Evolutionary conservation across 2,113 vertebrate genomes (phyloP).

Genomic region (Salvelinus namaycush): DNA sequence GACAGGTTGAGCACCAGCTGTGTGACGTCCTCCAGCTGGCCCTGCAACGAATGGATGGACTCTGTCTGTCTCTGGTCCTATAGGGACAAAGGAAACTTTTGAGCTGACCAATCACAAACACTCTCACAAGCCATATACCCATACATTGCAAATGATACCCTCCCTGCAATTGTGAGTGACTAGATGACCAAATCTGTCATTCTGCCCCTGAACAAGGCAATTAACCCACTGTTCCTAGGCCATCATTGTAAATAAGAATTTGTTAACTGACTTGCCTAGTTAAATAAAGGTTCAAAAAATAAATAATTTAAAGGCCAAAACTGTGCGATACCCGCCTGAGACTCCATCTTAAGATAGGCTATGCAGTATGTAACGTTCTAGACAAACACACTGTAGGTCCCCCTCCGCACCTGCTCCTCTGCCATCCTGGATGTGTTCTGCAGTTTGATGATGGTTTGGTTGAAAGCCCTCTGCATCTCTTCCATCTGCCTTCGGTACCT

Average conservation of each 20-base stretch:
- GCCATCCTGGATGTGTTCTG: constrained; percentile 95
- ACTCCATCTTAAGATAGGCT: too few relatives aligned
- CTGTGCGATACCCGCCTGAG: too few relatives aligned
- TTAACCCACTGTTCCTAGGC: too few relatives aligned
- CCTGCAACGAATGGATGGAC: constrained; percentile 90
- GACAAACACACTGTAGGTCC: too few relatives aligned
- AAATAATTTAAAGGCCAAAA: too few relatives aligned
- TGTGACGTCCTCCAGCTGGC: constrained; percentile 89
- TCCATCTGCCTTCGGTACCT: constrained; percentile 99
- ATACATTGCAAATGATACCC: not conserved
- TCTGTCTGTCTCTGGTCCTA: constrained; percentile 96
- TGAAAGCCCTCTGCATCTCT: constrained; percentile 99
- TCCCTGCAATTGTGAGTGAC: too few relatives aligned
- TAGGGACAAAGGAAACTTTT: constrained; percentile 7
- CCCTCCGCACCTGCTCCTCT: constrained; percentile 87
- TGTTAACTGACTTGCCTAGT: too few relatives aligned
- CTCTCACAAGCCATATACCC: not conserved
- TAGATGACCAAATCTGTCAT: too few relatives aligned
- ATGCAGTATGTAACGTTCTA: too few relatives aligned
- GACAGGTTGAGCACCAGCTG: constrained; percentile 88
- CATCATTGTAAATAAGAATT: too few relatives aligned
- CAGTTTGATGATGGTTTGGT: constrained; percentile 96
- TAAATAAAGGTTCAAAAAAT: too few relatives aligned
- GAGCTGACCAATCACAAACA: not conserved
- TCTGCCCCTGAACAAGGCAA: too few relatives aligned